These are phyloP conservation scores for Papilio demoleus DNA, from an alignment of 2,888 invertebrate genomes.

Conservation along the genomic window DNA sequence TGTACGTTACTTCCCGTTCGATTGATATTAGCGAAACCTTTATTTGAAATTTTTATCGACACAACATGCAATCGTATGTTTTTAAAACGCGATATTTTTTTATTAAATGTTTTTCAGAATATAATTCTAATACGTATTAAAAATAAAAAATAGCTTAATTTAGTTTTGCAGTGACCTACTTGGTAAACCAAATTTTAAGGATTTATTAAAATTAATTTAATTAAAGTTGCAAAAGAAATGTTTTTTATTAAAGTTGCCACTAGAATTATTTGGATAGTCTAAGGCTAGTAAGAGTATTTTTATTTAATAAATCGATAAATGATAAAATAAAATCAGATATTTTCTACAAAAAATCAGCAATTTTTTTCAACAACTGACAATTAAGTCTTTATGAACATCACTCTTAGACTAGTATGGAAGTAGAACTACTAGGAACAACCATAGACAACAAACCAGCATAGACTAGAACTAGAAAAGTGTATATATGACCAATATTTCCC, in stretches of 20 bases:
- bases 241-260: too few relatives aligned
- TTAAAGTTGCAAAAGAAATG: too few relatives aligned
- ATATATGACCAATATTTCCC: background rate
- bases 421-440: background rate
- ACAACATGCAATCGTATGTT: background rate
- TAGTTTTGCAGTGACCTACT: background rate
- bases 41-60: constrained; percentile 13
- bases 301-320: too few relatives aligned
- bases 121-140: background rate
- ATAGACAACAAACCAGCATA: background rate
- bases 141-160: background rate
- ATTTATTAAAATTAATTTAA: too few relatives aligned
- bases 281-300: too few relatives aligned
- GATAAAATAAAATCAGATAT: too few relatives aligned
- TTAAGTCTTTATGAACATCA: background rate
- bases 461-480: background rate
- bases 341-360: background rate
- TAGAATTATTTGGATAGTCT: too few relatives aligned
- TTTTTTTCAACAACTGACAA: background rate
- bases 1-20: constrained; percentile 25
- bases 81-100: constrained; percentile 4
- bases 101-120: background rate
- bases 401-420: background rate
- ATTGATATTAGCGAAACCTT: constrained; percentile 15
- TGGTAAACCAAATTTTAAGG: too few relatives aligned